Evolutionary conservation across 2,888 invertebrate species (phyloP).

Genomic region (Meganola albula): DNA sequence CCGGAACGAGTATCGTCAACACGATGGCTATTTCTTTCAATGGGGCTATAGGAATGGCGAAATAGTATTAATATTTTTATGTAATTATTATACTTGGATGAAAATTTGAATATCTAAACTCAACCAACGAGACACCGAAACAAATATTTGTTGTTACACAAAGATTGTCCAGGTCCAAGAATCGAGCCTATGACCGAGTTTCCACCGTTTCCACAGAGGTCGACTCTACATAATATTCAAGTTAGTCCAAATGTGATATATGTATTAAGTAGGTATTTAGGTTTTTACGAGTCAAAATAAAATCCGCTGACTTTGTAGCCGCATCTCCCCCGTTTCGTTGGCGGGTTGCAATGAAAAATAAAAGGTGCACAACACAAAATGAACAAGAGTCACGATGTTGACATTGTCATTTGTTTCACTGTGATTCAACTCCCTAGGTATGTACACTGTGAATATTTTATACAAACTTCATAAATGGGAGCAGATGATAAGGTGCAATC

Average conservation of each 20-base stretch:
- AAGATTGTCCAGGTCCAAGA: too few relatives aligned
- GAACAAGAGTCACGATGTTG: conserved; percentile 44
- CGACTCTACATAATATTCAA: too few relatives aligned
- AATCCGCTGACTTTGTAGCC: conserved; percentile 27
- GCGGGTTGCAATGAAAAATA: conserved; percentile 49
- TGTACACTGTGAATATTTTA: conserved; percentile 26
- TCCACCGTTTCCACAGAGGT: too few relatives aligned
- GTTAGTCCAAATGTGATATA: too few relatives aligned
- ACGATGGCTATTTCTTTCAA: conserved; percentile 46
- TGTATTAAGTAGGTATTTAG: too few relatives aligned
- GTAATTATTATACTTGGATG: not conserved
- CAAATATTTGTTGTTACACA: too few relatives aligned
- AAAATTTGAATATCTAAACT: not conserved
- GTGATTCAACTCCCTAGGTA: conserved; percentile 28
- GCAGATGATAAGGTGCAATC: not conserved
- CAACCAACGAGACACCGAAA: too few relatives aligned
- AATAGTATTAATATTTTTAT: not conserved
- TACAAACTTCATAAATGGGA: conserved; percentile 21
- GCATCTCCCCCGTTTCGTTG: conserved; percentile 22
- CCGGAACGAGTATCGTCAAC: conserved; percentile 52
- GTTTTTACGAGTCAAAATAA: too few relatives aligned
- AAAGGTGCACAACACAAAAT: conserved; percentile 50
- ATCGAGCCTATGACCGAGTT: too few relatives aligned
- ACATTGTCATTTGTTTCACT: conserved; percentile 46
- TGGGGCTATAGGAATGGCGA: conserved; percentile 26